These are phyloP conservation scores for Notothenia coriiceps DNA, from an alignment of 2,113 vertebrate genomes.

Conservation along the genomic window DNA sequence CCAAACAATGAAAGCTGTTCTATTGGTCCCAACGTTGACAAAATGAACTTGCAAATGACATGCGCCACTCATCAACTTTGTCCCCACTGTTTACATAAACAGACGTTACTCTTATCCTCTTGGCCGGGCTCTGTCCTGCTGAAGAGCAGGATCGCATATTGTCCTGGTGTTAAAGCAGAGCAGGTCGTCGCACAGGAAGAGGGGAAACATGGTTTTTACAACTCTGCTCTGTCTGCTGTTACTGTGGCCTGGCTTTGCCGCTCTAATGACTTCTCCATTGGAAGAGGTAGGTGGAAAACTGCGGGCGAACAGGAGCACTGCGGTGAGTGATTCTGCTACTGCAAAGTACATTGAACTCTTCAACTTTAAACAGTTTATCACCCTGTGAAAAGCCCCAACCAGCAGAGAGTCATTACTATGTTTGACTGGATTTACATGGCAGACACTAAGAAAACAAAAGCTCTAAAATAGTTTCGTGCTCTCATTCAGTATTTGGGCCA, in stretches of 20 bases:
- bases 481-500: background rate
- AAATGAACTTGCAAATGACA: conserved; percentile 45
- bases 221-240: conserved; percentile 69
- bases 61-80: conserved; percentile 68
- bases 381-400: conserved; percentile 32
- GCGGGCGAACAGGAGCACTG: conserved; percentile 44
- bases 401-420: conserved; percentile 8
- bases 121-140: conserved; percentile 29
- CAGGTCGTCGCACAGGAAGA: conserved; percentile 52
- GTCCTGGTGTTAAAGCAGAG: conserved; percentile 43
- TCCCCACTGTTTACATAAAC: conserved; percentile 70
- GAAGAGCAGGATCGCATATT: conserved; percentile 42
- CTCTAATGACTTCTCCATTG: conserved; percentile 71
- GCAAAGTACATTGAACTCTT: conserved; percentile 81
- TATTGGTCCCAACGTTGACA: conserved; percentile 14
- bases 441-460: conserved; percentile 4
- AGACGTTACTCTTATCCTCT: conserved; percentile 33
- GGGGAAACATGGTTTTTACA: conserved; percentile 70
- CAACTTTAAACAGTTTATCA: conserved; percentile 72
- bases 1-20: conserved; percentile 36
- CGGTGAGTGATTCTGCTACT: conserved; percentile 58
- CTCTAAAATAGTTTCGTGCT: conserved; percentile 8
- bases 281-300: conserved; percentile 78
- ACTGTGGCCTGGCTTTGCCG: conserved; percentile 50
- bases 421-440: conserved; percentile 28